Conservation (phyloP, 1,140 invertebrate species). For the Diuraphis noxia region DNA sequence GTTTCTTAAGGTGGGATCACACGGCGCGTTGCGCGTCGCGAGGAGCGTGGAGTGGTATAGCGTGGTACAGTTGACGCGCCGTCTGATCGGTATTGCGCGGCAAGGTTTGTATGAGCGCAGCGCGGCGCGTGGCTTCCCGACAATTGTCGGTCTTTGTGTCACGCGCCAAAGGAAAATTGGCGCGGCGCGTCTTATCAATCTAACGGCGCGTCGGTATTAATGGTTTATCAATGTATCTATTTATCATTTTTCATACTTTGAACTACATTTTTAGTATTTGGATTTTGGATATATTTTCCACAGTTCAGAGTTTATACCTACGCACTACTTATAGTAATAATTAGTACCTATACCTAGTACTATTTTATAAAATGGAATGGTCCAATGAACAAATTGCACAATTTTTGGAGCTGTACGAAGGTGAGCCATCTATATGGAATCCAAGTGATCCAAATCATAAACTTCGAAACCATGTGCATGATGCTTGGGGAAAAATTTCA, state of each 20-base stretch:
- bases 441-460: constrained; percentile 56
- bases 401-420: constrained; percentile 56
- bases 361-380: background rate
- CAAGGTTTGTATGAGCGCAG: too few relatives aligned
- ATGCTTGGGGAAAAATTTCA: constrained; percentile 53
- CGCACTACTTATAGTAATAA: background rate
- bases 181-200: too few relatives aligned
- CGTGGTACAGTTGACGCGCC: too few relatives aligned
- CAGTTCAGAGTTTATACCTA: background rate
- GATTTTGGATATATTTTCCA: background rate
- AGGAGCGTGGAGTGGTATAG: background rate
- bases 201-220: too few relatives aligned
- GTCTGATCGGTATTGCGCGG: too few relatives aligned
- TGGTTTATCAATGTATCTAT: too few relatives aligned
- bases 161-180: too few relatives aligned
- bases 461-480: constrained; percentile 38
- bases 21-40: background rate
- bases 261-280: too few relatives aligned
- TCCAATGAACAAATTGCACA: constrained; percentile 15
- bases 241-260: too few relatives aligned
- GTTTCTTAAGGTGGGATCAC: background rate
- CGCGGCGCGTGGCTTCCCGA: too few relatives aligned
- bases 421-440: constrained; percentile 56
- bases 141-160: too few relatives aligned
- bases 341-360: background rate